A percentile compares a stretch with the other conserved stretches of the same genome.
These are phyloP conservation scores for Drosophila diplacantha DNA, from an alignment of 2,888 invertebrate species.

Conservation along the genomic window DNA sequence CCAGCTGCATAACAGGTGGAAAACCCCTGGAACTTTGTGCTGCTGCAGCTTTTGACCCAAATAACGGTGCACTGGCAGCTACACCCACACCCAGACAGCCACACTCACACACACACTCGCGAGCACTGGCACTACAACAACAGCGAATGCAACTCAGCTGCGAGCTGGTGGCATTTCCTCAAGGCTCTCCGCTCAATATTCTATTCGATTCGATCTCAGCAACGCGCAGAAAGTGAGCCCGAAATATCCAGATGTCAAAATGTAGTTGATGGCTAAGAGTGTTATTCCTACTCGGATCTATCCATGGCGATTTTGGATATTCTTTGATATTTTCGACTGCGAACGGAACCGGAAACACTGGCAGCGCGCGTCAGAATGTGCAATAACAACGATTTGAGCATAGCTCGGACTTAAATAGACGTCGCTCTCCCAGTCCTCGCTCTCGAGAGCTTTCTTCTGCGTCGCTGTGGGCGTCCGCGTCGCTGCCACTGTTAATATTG, in stretches of 20 bases:
- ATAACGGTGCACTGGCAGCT: slow-evolving; percentile 53
- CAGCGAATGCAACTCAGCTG: slow-evolving; percentile 30
- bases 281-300: slow-evolving; percentile 7
- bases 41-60: slow-evolving; percentile 69
- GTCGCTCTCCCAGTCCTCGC: slow-evolving; percentile 14
- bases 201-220: neutral
- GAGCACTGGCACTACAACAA: slow-evolving; percentile 23
- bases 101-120: slow-evolving; percentile 19
- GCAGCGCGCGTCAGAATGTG: slow-evolving; percentile 22
- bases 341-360: slow-evolving; percentile 20
- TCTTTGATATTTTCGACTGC: slow-evolving; percentile 7
- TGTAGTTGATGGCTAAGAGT: neutral
- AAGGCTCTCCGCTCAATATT: slow-evolving; percentile 17
- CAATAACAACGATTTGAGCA: slow-evolving; percentile 29
- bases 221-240: neutral
- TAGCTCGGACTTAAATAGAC: slow-evolving; percentile 23
- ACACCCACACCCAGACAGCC: slow-evolving; percentile 34
- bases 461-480: slow-evolving; percentile 1
- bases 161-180: slow-evolving; percentile 46
- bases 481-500: slow-evolving; percentile 6
- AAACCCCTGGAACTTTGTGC: slow-evolving; percentile 33
- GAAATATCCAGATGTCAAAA: slow-evolving; percentile 1
- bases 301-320: slow-evolving; percentile 15
- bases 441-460: slow-evolving; percentile 4
- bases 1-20: slow-evolving; percentile 70